Percentiles rank a stretch among this genome's conserved stretches.
phyloP scores from a whole-genome alignment of 2,113 vertebrate species.

The Vanacampus margaritifer region DNA sequence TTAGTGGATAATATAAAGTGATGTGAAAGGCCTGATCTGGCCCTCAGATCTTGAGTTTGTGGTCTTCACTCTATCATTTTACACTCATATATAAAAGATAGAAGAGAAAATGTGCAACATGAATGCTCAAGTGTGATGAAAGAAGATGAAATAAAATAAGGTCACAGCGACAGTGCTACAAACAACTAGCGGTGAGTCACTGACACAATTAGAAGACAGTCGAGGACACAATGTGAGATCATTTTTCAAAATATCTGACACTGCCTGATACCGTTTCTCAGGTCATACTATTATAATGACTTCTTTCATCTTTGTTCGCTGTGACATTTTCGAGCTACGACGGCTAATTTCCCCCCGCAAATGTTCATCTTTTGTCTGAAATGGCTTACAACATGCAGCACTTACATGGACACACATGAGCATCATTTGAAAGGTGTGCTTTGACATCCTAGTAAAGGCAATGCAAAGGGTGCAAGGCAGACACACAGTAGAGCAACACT shows the following conservation, averaged over 20 bases:
- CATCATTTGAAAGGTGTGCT: slow-evolving; percentile 12
- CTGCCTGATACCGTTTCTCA: too few species aligned
- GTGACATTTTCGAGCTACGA: neutral
- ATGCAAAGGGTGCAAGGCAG: slow-evolving; percentile 27
- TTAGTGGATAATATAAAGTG: too few species aligned
- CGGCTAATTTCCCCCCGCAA: too few species aligned
- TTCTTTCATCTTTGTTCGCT: neutral
- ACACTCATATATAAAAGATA: too few species aligned
- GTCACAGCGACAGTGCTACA: neutral
- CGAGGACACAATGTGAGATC: neutral
- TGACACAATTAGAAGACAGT: neutral
- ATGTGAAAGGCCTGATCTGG: too few species aligned
- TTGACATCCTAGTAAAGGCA: slow-evolving; percentile 22
- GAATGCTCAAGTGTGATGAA: too few species aligned
- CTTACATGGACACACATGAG: neutral
- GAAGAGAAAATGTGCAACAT: too few species aligned
- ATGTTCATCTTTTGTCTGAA: neutral
- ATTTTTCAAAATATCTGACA: too few species aligned
- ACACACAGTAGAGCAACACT: slow-evolving; percentile 8
- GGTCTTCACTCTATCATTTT: too few species aligned
- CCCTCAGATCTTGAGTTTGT: too few species aligned
- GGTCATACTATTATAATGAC: too few species aligned
- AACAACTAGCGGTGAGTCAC: neutral
- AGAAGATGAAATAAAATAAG: too few species aligned
- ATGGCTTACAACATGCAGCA: neutral